These are phyloP conservation scores for Rhagoletis zephyria DNA, from an alignment of 1,140 invertebrate species.

Conservation along the genomic window DNA sequence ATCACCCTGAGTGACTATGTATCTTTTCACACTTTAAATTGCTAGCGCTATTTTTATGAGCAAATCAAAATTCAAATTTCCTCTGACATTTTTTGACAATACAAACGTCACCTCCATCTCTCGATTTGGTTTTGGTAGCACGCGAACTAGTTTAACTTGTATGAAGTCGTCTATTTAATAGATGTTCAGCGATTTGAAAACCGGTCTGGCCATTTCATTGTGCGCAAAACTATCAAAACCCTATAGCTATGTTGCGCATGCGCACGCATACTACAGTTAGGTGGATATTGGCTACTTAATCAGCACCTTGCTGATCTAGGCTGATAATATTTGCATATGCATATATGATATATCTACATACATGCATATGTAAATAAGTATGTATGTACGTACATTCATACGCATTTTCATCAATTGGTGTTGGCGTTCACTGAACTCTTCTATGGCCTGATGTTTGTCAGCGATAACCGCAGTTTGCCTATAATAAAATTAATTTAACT, in stretches of 20 bases:
- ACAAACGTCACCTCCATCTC: background rate
- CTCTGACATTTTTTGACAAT: background rate
- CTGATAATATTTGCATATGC: background rate
- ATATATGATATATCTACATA: background rate
- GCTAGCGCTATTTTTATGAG: background rate
- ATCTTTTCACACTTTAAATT: conserved; percentile 15
- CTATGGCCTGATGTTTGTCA: background rate
- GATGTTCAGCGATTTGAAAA: background rate
- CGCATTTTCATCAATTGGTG: background rate
- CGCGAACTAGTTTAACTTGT: conserved; percentile 1
- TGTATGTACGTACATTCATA: too few relatives aligned
- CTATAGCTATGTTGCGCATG: background rate
- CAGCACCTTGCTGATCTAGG: background rate
- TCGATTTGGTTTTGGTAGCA: background rate
- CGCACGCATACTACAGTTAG: background rate
- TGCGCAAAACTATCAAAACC: background rate
- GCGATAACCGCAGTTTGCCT: background rate
- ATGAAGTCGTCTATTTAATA: background rate
- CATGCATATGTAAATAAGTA: too few relatives aligned
- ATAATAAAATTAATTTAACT: conserved; percentile 26
- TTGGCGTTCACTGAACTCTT: background rate
- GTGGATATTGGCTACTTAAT: background rate
- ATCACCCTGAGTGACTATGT: background rate
- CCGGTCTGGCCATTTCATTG: conserved; percentile 24
- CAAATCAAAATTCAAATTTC: conserved; percentile 16